These are phyloP conservation scores for Scolopax rusticola DNA, from an alignment of 2,797 vertebrate genomes.

Conservation along the genomic window DNA sequence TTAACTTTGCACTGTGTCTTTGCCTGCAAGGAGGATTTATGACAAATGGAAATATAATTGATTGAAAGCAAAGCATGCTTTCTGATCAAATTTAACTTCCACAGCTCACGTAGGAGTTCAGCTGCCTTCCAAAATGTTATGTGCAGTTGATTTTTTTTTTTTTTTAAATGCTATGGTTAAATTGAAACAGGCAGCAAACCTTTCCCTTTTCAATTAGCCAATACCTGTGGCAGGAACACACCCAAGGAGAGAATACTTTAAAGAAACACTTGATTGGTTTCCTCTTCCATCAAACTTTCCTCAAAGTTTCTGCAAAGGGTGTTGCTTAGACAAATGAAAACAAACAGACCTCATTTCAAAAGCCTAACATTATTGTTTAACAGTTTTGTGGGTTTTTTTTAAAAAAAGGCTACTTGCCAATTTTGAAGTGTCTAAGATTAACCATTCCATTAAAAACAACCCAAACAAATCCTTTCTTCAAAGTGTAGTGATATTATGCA, in stretches of 20 bases:
- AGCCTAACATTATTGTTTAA: not conserved
- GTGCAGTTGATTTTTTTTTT: not conserved
- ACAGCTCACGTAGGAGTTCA: not conserved
- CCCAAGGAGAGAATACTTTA: not conserved
- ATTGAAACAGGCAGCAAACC: not conserved
- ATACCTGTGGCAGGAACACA: not conserved
- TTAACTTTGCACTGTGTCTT: not conserved
- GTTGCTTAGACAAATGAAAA: not conserved
- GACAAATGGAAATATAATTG: conserved; percentile 25
- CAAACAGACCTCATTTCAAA: not conserved
- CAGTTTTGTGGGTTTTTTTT: not conserved
- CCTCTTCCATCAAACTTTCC: not conserved
- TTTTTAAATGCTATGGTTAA: not conserved
- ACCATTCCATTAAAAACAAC: conserved; percentile 1
- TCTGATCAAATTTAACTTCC: not conserved
- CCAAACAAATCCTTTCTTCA: conserved; percentile 11
- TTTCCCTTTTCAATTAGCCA: not conserved
- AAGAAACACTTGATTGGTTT: not conserved
- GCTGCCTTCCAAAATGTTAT: not conserved
- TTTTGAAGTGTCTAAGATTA: conserved; percentile 16
- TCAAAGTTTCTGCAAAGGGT: not conserved
- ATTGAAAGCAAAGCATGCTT: not conserved
- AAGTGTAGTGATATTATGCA: not conserved
- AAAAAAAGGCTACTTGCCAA: not conserved
- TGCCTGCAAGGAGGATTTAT: not conserved